phyloP scores from a whole-genome alignment of 2,888 invertebrate species.

The Phaonia tiefii region DNA sequence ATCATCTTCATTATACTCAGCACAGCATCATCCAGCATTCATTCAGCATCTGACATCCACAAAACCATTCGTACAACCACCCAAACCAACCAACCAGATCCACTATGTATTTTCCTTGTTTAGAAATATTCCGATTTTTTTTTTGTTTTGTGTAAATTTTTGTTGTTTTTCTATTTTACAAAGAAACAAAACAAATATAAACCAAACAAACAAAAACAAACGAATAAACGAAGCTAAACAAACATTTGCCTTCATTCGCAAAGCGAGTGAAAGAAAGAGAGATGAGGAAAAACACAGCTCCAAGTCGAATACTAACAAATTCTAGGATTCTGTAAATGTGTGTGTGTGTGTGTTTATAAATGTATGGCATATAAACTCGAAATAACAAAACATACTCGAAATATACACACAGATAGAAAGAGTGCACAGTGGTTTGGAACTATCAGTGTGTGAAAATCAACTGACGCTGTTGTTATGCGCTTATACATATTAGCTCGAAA shows the following conservation, averaged over 20 bases:
- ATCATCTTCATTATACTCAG: no score
- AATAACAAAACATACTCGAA: slow-evolving; percentile 47
- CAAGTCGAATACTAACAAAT: slow-evolving; percentile 13
- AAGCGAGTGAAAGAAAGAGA: neutral
- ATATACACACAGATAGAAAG: no score
- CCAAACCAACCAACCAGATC: slow-evolving; percentile 51
- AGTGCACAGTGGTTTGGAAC: no score
- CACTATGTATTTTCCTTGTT: slow-evolving; percentile 50
- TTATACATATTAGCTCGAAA: no score
- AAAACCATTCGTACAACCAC: slow-evolving; percentile 25
- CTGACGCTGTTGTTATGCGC: no score
- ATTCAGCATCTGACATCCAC: no score
- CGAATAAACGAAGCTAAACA: slow-evolving; percentile 72
- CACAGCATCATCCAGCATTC: neutral
- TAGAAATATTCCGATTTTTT: slow-evolving; percentile 32
- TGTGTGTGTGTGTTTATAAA: slow-evolving; percentile 27
- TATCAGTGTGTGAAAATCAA: no score
- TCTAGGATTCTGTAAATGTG: slow-evolving; percentile 40
- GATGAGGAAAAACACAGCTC: neutral
- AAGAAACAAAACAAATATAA: slow-evolving; percentile 66
- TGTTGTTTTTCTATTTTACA: slow-evolving; percentile 54
- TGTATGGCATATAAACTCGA: slow-evolving; percentile 28
- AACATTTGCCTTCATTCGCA: slow-evolving; percentile 67
- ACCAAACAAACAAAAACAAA: slow-evolving; percentile 72
- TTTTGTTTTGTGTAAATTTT: slow-evolving; percentile 38